phyloP scores from a whole-genome alignment of 2,113 vertebrate species.

The Macaca mulatta region DNA sequence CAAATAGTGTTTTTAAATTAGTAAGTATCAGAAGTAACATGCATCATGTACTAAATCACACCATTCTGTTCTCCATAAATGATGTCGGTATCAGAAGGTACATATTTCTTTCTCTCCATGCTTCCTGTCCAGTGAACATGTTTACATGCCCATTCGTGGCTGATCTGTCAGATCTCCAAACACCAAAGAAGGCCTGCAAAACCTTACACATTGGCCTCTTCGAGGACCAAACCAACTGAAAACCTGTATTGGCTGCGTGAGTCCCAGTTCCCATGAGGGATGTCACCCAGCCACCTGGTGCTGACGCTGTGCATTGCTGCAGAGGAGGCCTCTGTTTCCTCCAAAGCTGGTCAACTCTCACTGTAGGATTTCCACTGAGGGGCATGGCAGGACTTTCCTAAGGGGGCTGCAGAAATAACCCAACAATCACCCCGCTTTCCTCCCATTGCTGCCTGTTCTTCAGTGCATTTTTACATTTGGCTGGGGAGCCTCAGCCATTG shows the following conservation, averaged over 20 bases:
- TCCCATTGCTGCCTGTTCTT: background rate
- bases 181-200: background rate
- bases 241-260: background rate
- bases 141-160: background rate
- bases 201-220: background rate
- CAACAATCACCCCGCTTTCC: background rate
- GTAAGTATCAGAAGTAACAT: background rate
- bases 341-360: background rate
- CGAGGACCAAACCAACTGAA: background rate
- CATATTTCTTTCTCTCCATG: background rate
- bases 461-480: background rate
- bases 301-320: background rate
- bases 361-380: background rate
- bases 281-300: background rate
- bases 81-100: background rate
- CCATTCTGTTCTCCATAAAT: background rate
- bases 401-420: background rate
- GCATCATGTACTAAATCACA: background rate
- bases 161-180: background rate
- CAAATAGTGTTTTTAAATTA: background rate
- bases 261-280: background rate
- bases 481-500: background rate
- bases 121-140: background rate
- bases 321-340: background rate
- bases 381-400: background rate